phyloP scores from a whole-genome alignment of 2,797 vertebrate genomes.

The Coilia nasus region DNA sequence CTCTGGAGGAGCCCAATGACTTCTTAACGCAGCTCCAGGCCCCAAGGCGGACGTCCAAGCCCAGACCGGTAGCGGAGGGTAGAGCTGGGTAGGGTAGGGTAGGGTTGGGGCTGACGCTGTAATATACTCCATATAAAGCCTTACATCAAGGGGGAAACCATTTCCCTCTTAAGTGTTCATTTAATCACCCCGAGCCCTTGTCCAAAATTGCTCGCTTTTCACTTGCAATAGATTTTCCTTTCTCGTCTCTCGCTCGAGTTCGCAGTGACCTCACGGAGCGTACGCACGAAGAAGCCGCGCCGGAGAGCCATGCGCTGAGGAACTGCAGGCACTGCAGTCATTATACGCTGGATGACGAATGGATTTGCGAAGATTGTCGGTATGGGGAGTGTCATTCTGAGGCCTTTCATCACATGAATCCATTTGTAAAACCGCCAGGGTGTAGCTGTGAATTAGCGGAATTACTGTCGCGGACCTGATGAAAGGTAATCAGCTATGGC shows the following conservation, averaged over 20 bases:
- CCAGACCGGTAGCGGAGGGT: neutral
- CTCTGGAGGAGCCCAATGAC: conserved; percentile 54
- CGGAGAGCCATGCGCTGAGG: neutral
- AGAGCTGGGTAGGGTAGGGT: neutral
- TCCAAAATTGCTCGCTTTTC: conserved; percentile 18
- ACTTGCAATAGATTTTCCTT: conserved; percentile 8
- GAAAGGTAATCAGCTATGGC: conserved; percentile 5
- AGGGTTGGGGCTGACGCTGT: neutral
- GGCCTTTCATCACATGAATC: conserved; percentile 26
- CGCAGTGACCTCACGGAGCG: neutral
- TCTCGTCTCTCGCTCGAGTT: neutral
- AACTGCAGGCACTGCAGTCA: neutral
- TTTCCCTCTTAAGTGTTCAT: conserved; percentile 41
- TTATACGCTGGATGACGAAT: neutral
- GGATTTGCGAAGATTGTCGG: conserved; percentile 22
- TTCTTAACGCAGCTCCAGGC: conserved; percentile 46
- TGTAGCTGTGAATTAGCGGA: conserved; percentile 5
- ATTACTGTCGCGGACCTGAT: conserved; percentile 6
- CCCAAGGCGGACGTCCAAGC: conserved; percentile 45
- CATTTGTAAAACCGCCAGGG: conserved; percentile 36
- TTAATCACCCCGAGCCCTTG: conserved; percentile 7
- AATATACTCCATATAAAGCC: conserved; percentile 17
- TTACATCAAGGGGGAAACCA: conserved; percentile 32
- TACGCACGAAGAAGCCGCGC: neutral
- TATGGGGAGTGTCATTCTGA: neutral